These are phyloP conservation scores for Iguana delicatissima DNA, from an alignment of 2,797 vertebrate species.

Conservation along the genomic window DNA sequence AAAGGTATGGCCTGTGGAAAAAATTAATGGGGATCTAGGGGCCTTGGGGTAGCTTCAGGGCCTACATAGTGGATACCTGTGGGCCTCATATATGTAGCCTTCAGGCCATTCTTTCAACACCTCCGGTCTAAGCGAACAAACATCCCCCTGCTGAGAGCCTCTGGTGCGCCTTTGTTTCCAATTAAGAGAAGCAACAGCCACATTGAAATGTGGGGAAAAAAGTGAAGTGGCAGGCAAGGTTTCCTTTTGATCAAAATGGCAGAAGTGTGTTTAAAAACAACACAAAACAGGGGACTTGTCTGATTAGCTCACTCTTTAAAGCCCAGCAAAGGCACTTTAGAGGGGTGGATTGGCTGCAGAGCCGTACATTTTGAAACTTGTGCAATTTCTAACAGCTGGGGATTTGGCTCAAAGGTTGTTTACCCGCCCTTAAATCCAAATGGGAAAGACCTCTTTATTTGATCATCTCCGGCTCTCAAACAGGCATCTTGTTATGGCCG, in stretches of 20 bases:
- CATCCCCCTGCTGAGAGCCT: too few relatives aligned
- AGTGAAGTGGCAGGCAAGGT: conserved; percentile 38
- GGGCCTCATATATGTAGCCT: too few relatives aligned
- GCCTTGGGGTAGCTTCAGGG: too few relatives aligned
- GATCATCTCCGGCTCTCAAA: conserved; percentile 62
- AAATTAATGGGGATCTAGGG: too few relatives aligned
- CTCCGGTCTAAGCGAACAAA: not conserved
- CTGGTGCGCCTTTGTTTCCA: not conserved
- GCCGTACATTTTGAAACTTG: conserved; percentile 26
- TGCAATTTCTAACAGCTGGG: conserved; percentile 53
- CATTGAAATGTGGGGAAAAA: not conserved
- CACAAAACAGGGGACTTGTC: not conserved
- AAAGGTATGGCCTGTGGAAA: too few relatives aligned
- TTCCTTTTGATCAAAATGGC: conserved; percentile 53
- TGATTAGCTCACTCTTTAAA: conserved; percentile 10
- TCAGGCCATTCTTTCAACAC: too few relatives aligned
- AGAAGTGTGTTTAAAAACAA: not conserved
- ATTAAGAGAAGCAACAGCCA: not conserved
- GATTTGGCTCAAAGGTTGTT: conserved; percentile 65
- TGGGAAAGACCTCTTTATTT: conserved; percentile 66
- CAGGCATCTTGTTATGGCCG: conserved; percentile 54
- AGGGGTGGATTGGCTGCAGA: conserved; percentile 18
- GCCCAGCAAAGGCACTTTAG: not conserved
- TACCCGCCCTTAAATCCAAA: conserved; percentile 63
- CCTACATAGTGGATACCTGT: too few relatives aligned